Conservation (phyloP, 2,888 invertebrate genomes). For the Lamproptera curius region DNA sequence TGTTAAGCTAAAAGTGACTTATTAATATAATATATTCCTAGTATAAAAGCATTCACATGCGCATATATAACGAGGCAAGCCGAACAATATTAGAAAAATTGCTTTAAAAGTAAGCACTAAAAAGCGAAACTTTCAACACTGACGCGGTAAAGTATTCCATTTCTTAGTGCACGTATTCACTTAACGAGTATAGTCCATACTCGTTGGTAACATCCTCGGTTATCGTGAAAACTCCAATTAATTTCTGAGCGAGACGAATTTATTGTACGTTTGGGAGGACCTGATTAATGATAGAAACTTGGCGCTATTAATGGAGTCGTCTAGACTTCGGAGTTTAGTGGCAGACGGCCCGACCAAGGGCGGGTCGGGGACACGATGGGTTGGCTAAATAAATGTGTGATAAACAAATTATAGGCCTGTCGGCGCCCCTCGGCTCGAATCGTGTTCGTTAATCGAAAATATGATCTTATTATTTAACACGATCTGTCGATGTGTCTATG, state of each 20-base stretch:
- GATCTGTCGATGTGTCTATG: no score
- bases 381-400: conserved; percentile 1
- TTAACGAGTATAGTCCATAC: conserved; percentile 4
- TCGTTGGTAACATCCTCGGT: conserved; percentile 8
- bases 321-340: conserved; percentile 16
- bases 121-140: not conserved
- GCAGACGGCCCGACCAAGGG: conserved; percentile 1
- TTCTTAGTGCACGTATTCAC: conserved; percentile 8
- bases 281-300: conserved; percentile 21
- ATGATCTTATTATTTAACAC: not conserved
- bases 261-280: conserved; percentile 21
- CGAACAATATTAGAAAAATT: not conserved
- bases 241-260: conserved; percentile 17
- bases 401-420: not conserved
- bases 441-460: not conserved
- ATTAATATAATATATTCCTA: no score
- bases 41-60: not conserved
- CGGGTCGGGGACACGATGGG: not conserved
- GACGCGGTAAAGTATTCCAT: conserved; percentile 11
- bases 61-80: not conserved
- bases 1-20: no score
- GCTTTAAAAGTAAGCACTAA: conserved; percentile 2
- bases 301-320: conserved; percentile 18
- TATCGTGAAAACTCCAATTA: conserved; percentile 22
- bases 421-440: not conserved